Conservation (phyloP, 2,113 vertebrate genomes). For the Xiphophorus hellerii region DNA sequence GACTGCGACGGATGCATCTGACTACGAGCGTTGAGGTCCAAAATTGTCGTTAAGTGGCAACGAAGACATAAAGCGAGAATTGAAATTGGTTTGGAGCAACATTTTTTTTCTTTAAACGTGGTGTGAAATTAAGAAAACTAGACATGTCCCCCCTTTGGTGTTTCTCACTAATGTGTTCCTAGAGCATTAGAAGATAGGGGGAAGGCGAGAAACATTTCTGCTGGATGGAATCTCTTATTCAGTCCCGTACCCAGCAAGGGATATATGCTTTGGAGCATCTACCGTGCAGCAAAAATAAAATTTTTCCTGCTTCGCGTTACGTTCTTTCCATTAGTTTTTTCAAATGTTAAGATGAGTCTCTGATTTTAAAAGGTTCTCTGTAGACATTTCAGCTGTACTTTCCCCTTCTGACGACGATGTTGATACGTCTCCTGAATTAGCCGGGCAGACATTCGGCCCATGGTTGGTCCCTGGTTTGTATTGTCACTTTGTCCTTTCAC, state of each 20-base stretch:
- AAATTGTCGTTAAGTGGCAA: conserved; percentile 24
- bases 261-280: conserved; percentile 40
- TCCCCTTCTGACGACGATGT: conserved; percentile 28
- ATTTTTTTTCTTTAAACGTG: conserved; percentile 15
- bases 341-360: conserved; percentile 41
- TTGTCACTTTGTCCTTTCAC: conserved; percentile 73
- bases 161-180: conserved; percentile 40
- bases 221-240: conserved; percentile 44
- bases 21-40: conserved; percentile 47
- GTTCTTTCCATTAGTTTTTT: conserved; percentile 24
- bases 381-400: conserved; percentile 38
- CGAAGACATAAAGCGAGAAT: conserved; percentile 8
- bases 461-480: conserved; percentile 43
- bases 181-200: conserved; percentile 39
- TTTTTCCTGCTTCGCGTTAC: conserved; percentile 30
- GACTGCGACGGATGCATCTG: conserved; percentile 22
- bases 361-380: conserved; percentile 40
- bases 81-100: conserved; percentile 38
- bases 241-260: conserved; percentile 59
- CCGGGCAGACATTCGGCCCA: conserved; percentile 37
- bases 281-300: conserved; percentile 25
- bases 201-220: conserved; percentile 46
- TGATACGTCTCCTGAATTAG: conserved; percentile 61
- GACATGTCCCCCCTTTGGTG: conserved; percentile 67
- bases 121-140: conserved; percentile 40